Evolutionary conservation across 2,888 invertebrate genomes (phyloP).

Genomic region (Sceliomorpha sp.): DNA sequence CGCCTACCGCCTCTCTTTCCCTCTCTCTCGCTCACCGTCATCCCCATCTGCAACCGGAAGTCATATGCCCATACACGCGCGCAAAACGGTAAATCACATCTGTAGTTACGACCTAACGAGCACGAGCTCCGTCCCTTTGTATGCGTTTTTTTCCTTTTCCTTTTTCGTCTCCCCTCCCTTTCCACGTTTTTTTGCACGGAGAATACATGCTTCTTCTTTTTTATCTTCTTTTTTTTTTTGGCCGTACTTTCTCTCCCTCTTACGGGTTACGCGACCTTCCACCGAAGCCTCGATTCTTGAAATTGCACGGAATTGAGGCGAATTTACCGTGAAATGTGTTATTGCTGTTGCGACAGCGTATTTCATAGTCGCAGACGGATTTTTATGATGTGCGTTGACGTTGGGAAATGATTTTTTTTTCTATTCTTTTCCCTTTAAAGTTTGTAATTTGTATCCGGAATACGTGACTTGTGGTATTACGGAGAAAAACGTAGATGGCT

Average conservation of each 20-base stretch:
- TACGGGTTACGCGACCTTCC: constrained; percentile 23
- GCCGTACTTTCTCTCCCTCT: constrained; percentile 22
- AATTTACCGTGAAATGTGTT: constrained; percentile 36
- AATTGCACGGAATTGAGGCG: constrained; percentile 36
- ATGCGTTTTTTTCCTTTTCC: constrained; percentile 19
- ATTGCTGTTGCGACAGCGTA: constrained; percentile 21
- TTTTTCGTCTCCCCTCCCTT: constrained; percentile 12
- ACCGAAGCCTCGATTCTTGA: constrained; percentile 27
- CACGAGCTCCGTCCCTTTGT: constrained; percentile 46
- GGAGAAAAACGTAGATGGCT: no score
- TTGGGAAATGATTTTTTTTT: no score
- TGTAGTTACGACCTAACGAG: constrained; percentile 52
- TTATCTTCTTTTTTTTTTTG: no score
- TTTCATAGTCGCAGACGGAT: no score
- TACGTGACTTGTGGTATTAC: no score
- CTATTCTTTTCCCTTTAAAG: no score
- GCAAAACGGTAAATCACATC: constrained; percentile 76
- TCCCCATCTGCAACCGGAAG: constrained; percentile 65
- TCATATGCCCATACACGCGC: constrained; percentile 79
- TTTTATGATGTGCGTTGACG: no score
- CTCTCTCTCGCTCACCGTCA: constrained; percentile 40
- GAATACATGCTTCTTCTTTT: constrained; percentile 29
- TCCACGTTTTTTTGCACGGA: constrained; percentile 26
- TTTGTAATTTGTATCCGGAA: no score
- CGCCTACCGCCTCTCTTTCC: constrained; percentile 36